Evolutionary conservation across 2,888 invertebrate species (phyloP), one percentile per base, ranked within the genome.

Genomic region (Plagodis pulveraria): DNA sequence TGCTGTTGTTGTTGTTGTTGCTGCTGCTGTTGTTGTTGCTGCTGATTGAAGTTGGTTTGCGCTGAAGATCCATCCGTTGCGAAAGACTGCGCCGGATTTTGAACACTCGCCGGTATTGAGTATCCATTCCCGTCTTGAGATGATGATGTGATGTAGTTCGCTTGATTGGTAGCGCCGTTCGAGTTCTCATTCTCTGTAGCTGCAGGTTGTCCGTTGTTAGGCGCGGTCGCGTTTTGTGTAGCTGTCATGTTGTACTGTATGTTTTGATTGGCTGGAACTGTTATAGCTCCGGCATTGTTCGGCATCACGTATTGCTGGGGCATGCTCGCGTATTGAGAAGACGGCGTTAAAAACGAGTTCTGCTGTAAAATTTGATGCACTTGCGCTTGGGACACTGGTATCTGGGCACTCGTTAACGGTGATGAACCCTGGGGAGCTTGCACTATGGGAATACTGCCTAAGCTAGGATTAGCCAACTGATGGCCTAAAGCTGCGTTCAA

Each of bases 221-320:
- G 55, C 0, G 82, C 49, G 2, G 79, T 73, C 0, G 75, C 70
- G 33, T 77, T 73, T 62, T 85, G 87, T 55, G 77, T 83, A 10
- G 77, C 71, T 0, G 88, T 78, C 34, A 91, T 70, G 2, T 77
- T 80, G 64, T 91, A 91, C 63, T 91, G 91, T 10, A 91, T 82
- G 43, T 73, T 86, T 0, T 78, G 81, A 59, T 86, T 89, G 46
- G 79, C 60, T 0, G 86, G 86, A 12, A 89, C 79, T 0, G 81
- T 80, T 6, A 91, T 73, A 0, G 84, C 66, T 0, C 80, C 83
- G 0, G 84, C 78, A 60, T 81, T 89, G 0, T 79, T 67, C 60
- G 88, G 91, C 83, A 92, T 86, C 81, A 91, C 83, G 57, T 91
- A 91, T 55, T 91, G 91, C 8, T 84, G 86, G 0, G 83, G 88